Evolutionary conservation across 92 coral and sea anemone species (phyloP).

Genomic region (Meandrina meandrites): DNA sequence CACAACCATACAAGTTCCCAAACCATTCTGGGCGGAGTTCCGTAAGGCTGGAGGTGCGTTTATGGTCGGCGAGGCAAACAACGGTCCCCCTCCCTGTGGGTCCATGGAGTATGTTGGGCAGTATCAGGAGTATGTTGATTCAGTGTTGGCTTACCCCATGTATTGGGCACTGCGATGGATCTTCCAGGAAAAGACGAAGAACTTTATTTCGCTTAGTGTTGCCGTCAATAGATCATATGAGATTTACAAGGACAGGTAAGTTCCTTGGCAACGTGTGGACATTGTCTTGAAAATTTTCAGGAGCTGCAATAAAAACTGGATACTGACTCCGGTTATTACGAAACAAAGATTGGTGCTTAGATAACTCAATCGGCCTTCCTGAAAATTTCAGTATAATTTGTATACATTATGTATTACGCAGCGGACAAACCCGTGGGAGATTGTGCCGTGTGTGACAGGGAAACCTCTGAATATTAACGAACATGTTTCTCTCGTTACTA

Average conservation of each 20-base stretch:
- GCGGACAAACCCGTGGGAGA: too few species aligned
- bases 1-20: slow-evolving; percentile 81
- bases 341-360: too few species aligned
- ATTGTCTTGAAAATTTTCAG: too few species aligned
- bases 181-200: slow-evolving; percentile 68
- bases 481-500: too few species aligned
- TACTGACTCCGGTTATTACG: too few species aligned
- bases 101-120: slow-evolving; percentile 59
- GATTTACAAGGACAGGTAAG: slow-evolving; percentile 64
- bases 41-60: slow-evolving; percentile 68
- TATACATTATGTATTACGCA: too few species aligned
- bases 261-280: background rate
- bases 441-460: too few species aligned
- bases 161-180: slow-evolving; percentile 75
- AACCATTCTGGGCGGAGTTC: slow-evolving; percentile 70
- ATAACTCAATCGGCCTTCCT: too few species aligned
- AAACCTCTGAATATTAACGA: too few species aligned
- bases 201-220: slow-evolving; percentile 61
- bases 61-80: slow-evolving; percentile 81
- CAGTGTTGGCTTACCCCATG: slow-evolving; percentile 74
- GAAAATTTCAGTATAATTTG: too few species aligned
- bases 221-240: slow-evolving; percentile 50
- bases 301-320: too few species aligned
- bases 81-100: slow-evolving; percentile 84
- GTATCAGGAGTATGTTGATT: slow-evolving; percentile 69